These are phyloP conservation scores for Adelosebastes latens DNA, from an alignment of 2,797 vertebrate species.

Conservation along the genomic window DNA sequence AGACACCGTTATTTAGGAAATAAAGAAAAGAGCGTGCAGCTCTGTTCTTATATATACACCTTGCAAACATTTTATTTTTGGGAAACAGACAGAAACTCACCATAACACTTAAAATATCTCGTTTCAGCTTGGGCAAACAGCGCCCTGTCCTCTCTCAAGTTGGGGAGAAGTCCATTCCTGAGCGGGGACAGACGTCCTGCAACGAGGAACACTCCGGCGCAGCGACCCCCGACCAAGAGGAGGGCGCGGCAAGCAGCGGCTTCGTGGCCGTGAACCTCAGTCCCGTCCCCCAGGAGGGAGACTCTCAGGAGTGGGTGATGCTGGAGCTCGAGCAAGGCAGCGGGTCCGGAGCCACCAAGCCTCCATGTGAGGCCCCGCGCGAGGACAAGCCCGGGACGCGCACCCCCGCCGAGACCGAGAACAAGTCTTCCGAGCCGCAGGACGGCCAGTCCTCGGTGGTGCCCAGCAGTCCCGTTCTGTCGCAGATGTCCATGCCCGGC, in stretches of 20 bases:
- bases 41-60: not conserved
- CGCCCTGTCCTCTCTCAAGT: constrained; percentile 78
- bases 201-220: constrained; percentile 88
- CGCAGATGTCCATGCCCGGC: constrained; percentile 86
- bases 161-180: constrained; percentile 70
- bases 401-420: constrained; percentile 75
- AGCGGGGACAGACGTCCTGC: constrained; percentile 80
- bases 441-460: constrained; percentile 76
- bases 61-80: not conserved
- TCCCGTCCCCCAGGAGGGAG: constrained; percentile 90
- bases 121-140: constrained; percentile 80
- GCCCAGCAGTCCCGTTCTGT: constrained; percentile 82
- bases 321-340: constrained; percentile 92
- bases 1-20: too few species aligned
- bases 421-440: constrained; percentile 74
- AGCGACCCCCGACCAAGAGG: constrained; percentile 87
- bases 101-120: constrained; percentile 25
- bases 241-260: constrained; percentile 89
- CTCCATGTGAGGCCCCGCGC: constrained; percentile 39
- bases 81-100: not conserved
- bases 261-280: constrained; percentile 94
- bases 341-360: constrained; percentile 86
- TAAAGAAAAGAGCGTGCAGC: too few species aligned
- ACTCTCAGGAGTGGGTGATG: constrained; percentile 97
- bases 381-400: constrained; percentile 85